Percentiles rank a stretch among this genome's conserved stretches.
Evolutionary conservation across 2,888 invertebrate genomes (phyloP).

Genomic region (Cactoblastis cactorum): DNA sequence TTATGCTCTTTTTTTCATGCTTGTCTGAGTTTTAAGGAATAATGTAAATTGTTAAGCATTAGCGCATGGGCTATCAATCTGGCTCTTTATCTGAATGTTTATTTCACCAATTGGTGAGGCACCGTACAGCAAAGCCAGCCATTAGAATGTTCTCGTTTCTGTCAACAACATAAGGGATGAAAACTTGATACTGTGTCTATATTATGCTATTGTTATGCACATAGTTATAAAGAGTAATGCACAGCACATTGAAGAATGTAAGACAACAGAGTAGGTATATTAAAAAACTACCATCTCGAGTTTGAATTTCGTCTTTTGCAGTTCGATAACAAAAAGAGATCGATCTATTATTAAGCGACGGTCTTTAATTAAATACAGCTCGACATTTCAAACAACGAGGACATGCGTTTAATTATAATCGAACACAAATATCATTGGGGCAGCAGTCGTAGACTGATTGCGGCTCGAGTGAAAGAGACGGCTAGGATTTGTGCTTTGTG

Average conservation of each 20-base stretch:
- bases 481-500: slow-evolving; percentile 36
- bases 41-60: too few relatives aligned
- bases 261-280: slow-evolving; percentile 13
- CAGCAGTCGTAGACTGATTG: slow-evolving; percentile 62
- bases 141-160: too few relatives aligned
- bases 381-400: slow-evolving; percentile 78
- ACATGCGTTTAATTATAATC: slow-evolving; percentile 73
- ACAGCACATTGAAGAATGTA: slow-evolving; percentile 11
- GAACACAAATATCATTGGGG: slow-evolving; percentile 78
- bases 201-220: not conserved
- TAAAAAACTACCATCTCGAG: slow-evolving; percentile 23
- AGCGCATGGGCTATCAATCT: too few relatives aligned
- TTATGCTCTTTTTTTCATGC: too few relatives aligned
- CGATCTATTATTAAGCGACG: slow-evolving; percentile 59
- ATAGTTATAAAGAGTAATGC: not conserved
- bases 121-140: too few relatives aligned
- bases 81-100: too few relatives aligned
- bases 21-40: too few relatives aligned
- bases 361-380: slow-evolving; percentile 74
- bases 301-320: slow-evolving; percentile 28
- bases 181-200: not conserved
- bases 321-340: slow-evolving; percentile 47
- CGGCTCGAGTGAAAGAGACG: slow-evolving; percentile 50
- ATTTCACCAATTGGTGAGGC: too few relatives aligned
- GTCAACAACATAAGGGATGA: too few relatives aligned